Percentiles rank a stretch among this genome's conserved stretches.
phyloP scores from a whole-genome alignment of 1,140 invertebrate species.

The Centruroides sculpturatus region DNA sequence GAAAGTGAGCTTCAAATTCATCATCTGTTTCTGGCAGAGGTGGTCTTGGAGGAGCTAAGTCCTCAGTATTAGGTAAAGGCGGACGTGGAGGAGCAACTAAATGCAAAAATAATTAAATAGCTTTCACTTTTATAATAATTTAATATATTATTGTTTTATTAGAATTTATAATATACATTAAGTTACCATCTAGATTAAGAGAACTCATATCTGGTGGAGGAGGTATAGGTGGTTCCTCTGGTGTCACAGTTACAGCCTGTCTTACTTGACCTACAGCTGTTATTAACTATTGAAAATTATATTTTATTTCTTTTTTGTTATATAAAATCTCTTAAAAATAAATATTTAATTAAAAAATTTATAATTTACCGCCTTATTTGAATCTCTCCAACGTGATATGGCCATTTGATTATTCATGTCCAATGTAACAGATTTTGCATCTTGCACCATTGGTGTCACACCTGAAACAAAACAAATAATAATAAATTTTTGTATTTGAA shows the following conservation, averaged over 20 bases:
- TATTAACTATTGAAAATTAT: conserved; percentile 40
- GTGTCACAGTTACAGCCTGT: conserved; percentile 50
- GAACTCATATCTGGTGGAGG: conserved; percentile 49
- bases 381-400: conserved; percentile 69
- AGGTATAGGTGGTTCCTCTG: conserved; percentile 31
- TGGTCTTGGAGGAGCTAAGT: conserved; percentile 62
- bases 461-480: conserved; percentile 36
- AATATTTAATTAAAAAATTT: background rate
- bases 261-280: conserved; percentile 63
- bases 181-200: conserved; percentile 50
- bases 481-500: background rate
- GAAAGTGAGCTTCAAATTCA: conserved; percentile 74
- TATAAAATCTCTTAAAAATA: background rate
- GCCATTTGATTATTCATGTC: conserved; percentile 65
- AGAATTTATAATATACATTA: conserved; percentile 1
- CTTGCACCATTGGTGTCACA: conserved; percentile 87
- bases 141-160: background rate
- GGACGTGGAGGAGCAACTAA: conserved; percentile 63
- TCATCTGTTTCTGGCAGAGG: conserved; percentile 92
- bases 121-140: conserved; percentile 36
- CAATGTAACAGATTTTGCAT: conserved; percentile 84
- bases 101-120: no score
- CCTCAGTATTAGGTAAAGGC: conserved; percentile 53
- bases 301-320: background rate
- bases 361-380: conserved; percentile 62